phyloP scores from a whole-genome alignment of 1,140 invertebrate genomes.

The Papilio xuthus region DNA sequence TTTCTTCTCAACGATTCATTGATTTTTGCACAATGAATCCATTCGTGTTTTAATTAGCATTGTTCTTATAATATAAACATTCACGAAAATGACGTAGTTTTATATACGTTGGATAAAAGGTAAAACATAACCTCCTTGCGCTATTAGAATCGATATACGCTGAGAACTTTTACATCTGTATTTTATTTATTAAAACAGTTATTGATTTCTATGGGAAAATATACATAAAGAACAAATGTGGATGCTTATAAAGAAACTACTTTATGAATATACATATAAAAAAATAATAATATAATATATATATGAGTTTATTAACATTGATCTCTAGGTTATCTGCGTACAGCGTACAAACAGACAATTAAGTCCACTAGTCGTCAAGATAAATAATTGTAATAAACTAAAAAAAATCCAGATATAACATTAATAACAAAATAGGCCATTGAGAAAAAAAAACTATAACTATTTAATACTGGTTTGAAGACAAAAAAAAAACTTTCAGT shows the following conservation, averaged over 20 bases:
- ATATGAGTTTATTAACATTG: slow-evolving; percentile 19
- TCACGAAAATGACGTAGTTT: background rate
- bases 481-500: no score
- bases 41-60: background rate
- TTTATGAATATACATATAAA: background rate
- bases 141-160: background rate
- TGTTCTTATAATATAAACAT: slow-evolving; percentile 5
- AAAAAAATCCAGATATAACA: background rate
- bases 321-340: background rate
- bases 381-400: background rate
- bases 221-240: background rate
- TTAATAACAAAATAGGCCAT: no score
- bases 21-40: background rate
- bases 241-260: background rate
- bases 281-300: background rate
- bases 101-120: background rate
- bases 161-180: slow-evolving; percentile 3
- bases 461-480: no score
- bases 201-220: slow-evolving; percentile 22
- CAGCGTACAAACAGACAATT: background rate
- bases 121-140: background rate
- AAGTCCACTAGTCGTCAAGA: background rate
- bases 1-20: background rate
- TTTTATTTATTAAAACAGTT: background rate
- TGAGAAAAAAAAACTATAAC: no score